Conservation (phyloP, 2,113 vertebrate genomes). For the Raja brachyura region DNA sequence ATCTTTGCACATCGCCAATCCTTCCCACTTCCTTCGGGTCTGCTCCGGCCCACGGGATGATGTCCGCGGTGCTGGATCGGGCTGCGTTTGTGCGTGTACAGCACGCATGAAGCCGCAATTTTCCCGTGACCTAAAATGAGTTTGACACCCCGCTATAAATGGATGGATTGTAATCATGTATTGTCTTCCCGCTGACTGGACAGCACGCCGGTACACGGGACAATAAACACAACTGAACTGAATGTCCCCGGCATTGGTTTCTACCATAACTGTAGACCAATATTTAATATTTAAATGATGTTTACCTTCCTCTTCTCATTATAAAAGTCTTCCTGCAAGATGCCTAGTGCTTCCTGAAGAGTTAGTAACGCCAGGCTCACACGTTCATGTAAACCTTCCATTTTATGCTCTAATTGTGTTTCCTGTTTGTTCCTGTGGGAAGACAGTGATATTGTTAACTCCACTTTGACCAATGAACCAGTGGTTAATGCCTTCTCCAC, state of each 20-base stretch:
- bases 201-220: too few species aligned
- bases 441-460: background rate
- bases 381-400: background rate
- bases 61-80: too few species aligned
- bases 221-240: background rate
- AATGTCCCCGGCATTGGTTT: background rate
- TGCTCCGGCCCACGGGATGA: too few species aligned
- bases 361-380: background rate
- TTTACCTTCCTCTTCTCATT: slow-evolving; percentile 4
- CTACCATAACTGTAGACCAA: too few species aligned
- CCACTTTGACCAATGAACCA: background rate
- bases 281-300: background rate
- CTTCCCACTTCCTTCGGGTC: too few species aligned
- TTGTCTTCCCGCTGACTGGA: too few species aligned
- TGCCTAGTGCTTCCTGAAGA: slow-evolving; percentile 13
- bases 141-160: too few species aligned
- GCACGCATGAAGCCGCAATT: too few species aligned
- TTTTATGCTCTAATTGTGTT: background rate
- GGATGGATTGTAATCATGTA: too few species aligned
- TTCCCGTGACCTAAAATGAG: too few species aligned
- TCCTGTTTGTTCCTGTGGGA: background rate
- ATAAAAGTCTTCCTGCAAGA: background rate
- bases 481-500: background rate
- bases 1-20: too few species aligned
- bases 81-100: too few species aligned